Percentiles rank a stretch among this genome's conserved stretches.
Conservation (phyloP, 2,797 vertebrate species). For the Urophycis tenuis region DNA sequence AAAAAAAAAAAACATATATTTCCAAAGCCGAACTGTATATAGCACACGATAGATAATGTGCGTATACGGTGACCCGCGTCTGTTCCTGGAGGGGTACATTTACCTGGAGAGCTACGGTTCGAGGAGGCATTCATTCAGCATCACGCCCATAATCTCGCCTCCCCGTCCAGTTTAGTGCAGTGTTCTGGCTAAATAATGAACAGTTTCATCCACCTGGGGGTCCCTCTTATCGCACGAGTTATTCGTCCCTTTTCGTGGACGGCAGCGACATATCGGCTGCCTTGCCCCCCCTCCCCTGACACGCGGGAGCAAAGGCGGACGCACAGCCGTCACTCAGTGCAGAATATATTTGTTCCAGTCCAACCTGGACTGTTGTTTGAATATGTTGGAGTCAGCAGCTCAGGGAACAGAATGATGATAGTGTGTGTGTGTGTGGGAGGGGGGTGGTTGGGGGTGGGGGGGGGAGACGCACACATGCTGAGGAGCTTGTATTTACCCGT, state of each 20-base stretch:
- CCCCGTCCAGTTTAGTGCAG: not conserved
- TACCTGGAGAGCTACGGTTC: not conserved
- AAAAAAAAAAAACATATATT: too few relatives aligned
- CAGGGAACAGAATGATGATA: conserved; percentile 61
- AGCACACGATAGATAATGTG: not conserved
- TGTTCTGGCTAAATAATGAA: not conserved
- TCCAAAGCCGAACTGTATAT: not conserved
- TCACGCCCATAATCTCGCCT: not conserved
- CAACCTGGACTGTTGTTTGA: conserved; percentile 7
- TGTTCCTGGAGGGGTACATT: not conserved
- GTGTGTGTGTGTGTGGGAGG: conserved; percentile 17
- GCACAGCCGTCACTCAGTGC: not conserved
- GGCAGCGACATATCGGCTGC: not conserved
- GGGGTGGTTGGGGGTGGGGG: conserved; percentile 13
- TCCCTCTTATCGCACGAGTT: not conserved
- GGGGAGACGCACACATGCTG: conserved; percentile 19
- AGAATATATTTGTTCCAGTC: conserved; percentile 1
- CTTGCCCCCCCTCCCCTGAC: too few relatives aligned
- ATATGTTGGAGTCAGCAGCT: conserved; percentile 58
- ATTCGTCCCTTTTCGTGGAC: not conserved
- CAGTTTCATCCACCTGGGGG: not conserved
- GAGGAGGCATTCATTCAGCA: not conserved
- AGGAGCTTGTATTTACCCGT: conserved; percentile 43
- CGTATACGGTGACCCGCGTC: not conserved
- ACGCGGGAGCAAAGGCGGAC: not conserved